Evolutionary conservation across 1,140 invertebrate species (phyloP), one percentile per base, ranked within the genome.

Genomic region (Branchinecta lynchi): DNA sequence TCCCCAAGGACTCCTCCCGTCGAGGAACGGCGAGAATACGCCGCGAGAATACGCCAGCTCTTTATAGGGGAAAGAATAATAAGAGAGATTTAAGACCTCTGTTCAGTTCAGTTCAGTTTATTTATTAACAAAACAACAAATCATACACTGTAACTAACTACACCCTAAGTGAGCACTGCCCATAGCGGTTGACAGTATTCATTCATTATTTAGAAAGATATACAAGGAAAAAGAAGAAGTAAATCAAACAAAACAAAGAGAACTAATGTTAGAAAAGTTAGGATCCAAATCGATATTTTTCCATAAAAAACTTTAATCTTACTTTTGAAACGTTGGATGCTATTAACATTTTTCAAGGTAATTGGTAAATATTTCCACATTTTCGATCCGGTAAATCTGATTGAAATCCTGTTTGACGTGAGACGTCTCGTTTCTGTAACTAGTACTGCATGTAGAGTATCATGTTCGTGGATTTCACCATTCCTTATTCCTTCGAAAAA

Each of bases 301-400:
- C 46, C 9, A 51, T 51, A 9, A 51, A n/a, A 51, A n/a, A 51
- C 46, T 51, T 51, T 51, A 51, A 51, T 51, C n/a, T 51, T 51
- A 51, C 46, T 51, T 51, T 51, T 51, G 9, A 51, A 51, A 9
- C n/a, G 9, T 51, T 9, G 46, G 9, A 51, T 9, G 46, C 46
- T 51, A 51, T 51, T 51, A 51, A n/a, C 46, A 51, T 51, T 51
- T 51, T n/a, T 51, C 46, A 51, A 51, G n/a, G 46, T 51, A 51
- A 9, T 51, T 51, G 46, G 46, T n/a, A 51, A 51, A 51, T 51
- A 51, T 9, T 51, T 51, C 46, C 46, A 51, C n/a, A 51, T 51
- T 51, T 51, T 51, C 46, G 46, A n/a, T 51, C 46, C 46, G n/a
- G 46, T 51, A 51, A n/a, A 51, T 51, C n/a, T 51, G n/a, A 51